A percentile compares a stretch with the other conserved stretches of the same genome.
These are phyloP conservation scores for Parauchenoglanis ngamensis DNA, from an alignment of 2,797 vertebrate genomes.

Conservation along the genomic window DNA sequence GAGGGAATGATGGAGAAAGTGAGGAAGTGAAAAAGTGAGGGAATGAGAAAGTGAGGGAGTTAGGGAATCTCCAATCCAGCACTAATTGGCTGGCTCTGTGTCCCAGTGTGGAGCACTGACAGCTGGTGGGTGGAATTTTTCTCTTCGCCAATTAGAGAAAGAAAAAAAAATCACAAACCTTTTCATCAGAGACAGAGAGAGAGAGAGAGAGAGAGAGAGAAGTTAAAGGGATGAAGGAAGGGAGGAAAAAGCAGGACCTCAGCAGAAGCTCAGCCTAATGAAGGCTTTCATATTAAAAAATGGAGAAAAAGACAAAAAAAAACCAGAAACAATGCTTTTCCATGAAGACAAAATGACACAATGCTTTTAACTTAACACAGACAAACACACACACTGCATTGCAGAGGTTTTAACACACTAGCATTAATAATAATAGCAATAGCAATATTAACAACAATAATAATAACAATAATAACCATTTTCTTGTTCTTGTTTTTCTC, in stretches of 20 bases:
- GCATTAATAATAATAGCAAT: not conserved
- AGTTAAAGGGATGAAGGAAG: conserved; percentile 15
- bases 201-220: conserved; percentile 41
- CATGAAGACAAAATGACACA: not conserved
- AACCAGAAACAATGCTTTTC: not conserved
- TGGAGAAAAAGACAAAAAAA: conserved; percentile 6
- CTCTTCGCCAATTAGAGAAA: conserved; percentile 59
- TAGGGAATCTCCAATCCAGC: conserved; percentile 27
- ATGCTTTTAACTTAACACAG: not conserved
- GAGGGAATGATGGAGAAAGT: not conserved
- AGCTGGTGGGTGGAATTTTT: conserved; percentile 52
- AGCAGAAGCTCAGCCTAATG: not conserved
- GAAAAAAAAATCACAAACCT: conserved; percentile 36
- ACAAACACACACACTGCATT: not conserved
- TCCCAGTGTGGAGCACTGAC: conserved; percentile 56
- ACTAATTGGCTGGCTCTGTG: conserved; percentile 68
- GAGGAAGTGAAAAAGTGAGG: not conserved
- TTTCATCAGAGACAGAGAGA: conserved; percentile 20
- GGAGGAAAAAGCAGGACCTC: conserved; percentile 34
- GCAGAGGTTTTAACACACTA: too few relatives aligned
- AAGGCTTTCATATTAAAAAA: conserved; percentile 37
- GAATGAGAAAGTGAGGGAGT: not conserved
- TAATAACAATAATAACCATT: too few relatives aligned
- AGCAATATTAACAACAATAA: too few relatives aligned
- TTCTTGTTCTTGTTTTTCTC: too few relatives aligned